Evolutionary conservation across 1,140 invertebrate species (phyloP).

Genomic region (Scaptomyza pallida): DNA sequence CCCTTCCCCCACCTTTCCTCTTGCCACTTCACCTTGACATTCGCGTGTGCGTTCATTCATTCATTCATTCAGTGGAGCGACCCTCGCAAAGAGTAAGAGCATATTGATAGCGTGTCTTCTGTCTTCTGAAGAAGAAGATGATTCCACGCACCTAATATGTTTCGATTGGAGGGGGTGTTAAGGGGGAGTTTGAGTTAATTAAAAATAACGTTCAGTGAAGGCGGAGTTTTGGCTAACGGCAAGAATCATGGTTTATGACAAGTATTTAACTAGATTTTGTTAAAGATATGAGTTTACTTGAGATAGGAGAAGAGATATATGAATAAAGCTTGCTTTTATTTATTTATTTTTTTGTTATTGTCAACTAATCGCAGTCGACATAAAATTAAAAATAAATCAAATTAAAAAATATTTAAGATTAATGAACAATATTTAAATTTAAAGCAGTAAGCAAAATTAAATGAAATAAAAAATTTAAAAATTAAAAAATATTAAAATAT

Average conservation of each 20-base stretch:
- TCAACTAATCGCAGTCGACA: too few species aligned
- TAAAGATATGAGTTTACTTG: neutral
- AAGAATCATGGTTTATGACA: neutral
- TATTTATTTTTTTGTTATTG: too few species aligned
- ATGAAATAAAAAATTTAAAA: too few species aligned
- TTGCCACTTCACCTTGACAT: too few species aligned
- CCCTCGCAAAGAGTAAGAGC: neutral
- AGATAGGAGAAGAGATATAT: neutral
- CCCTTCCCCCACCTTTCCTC: constrained; percentile 1
- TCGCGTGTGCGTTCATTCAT: constrained; percentile 33
- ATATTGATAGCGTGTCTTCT: constrained; percentile 11
- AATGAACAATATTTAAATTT: too few species aligned
- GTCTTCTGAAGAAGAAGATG: too few species aligned
- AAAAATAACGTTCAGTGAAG: constrained; percentile 45
- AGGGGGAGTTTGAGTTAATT: constrained; percentile 57
- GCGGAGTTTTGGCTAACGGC: neutral
- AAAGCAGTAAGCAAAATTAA: too few species aligned
- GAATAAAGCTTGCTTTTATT: too few species aligned
- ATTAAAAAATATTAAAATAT: too few species aligned
- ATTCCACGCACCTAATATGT: constrained; percentile 70
- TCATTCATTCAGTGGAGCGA: constrained; percentile 62
- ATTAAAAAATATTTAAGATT: too few species aligned
- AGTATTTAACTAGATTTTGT: neutral
- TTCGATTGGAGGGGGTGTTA: constrained; percentile 58
- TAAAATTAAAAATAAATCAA: too few species aligned